Percentiles rank a stretch among this genome's conserved stretches.
These are phyloP conservation scores for Mycetomoellerius zeteki DNA, from an alignment of 1,140 invertebrate species.

Conservation along the genomic window DNA sequence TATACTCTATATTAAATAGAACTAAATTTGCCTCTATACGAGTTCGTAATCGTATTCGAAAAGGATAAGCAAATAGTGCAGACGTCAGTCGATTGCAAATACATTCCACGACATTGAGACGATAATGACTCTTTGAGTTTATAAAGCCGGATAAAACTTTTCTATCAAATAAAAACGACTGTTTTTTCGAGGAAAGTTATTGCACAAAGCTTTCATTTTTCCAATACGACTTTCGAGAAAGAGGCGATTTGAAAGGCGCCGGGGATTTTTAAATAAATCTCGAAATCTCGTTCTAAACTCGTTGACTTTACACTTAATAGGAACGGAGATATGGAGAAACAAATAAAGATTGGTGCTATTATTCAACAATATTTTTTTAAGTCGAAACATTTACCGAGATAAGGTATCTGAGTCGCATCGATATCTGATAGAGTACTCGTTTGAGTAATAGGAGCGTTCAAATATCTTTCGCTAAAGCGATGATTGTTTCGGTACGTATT, in stretches of 20 bases:
- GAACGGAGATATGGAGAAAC: background rate
- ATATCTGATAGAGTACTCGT: conserved; percentile 19
- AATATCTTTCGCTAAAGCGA: background rate
- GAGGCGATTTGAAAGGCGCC: background rate
- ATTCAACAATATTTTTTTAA: conserved; percentile 53
- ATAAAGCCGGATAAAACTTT: conserved; percentile 28
- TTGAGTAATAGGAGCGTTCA: background rate
- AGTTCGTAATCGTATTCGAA: conserved; percentile 20
- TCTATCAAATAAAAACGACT: conserved; percentile 33
- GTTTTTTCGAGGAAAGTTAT: conserved; percentile 16
- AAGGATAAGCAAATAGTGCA: conserved; percentile 47
- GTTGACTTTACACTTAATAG: conserved; percentile 3
- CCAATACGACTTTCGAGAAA: conserved; percentile 12
- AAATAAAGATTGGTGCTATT: conserved; percentile 67
- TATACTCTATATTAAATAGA: conserved; percentile 70
- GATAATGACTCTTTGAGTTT: conserved; percentile 22
- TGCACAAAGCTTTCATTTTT: conserved; percentile 62
- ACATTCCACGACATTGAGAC: conserved; percentile 68
- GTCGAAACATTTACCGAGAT: conserved; percentile 32
- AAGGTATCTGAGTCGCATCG: conserved; percentile 17
- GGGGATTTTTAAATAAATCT: conserved; percentile 18
- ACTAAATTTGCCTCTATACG: conserved; percentile 52
- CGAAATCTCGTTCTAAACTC: conserved; percentile 29
- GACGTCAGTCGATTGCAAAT: conserved; percentile 37
- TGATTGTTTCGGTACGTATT: background rate